A percentile compares a stretch with the other conserved stretches of the same genome.
These are phyloP conservation scores for Vipera latastei DNA, from an alignment of 2,797 vertebrate species.

Conservation along the genomic window DNA sequence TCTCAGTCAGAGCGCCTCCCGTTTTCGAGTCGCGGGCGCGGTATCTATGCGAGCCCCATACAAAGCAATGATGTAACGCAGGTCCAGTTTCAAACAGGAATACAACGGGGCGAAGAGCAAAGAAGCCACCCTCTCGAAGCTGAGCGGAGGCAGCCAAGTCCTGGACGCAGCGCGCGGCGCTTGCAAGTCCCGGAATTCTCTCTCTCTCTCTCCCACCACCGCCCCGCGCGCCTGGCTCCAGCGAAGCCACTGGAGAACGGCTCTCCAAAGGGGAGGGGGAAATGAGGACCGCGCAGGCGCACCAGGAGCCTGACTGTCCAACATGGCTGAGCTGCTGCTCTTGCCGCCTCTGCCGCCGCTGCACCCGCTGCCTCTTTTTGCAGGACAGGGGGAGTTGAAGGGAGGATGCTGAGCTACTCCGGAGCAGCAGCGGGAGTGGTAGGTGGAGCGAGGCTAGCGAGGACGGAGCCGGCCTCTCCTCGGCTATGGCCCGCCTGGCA, in stretches of 20 bases:
- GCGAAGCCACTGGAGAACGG: slow-evolving; percentile 25
- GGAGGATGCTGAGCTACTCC: slow-evolving; percentile 92
- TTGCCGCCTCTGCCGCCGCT: slow-evolving; percentile 53
- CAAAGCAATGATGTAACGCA: not conserved
- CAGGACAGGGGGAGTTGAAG: slow-evolving; percentile 42
- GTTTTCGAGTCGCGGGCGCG: not conserved
- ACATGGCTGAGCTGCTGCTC: slow-evolving; percentile 92
- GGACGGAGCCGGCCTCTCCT: slow-evolving; percentile 8
- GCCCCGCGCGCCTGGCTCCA: slow-evolving; percentile 41
- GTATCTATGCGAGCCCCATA: not conserved
- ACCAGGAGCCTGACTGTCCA: slow-evolving; percentile 83
- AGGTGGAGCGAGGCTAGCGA: slow-evolving; percentile 80
- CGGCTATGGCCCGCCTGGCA: slow-evolving; percentile 92
- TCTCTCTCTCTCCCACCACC: not conserved
- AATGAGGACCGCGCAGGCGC: slow-evolving; percentile 81
- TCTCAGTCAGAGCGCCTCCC: not conserved
- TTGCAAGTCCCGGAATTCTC: not conserved
- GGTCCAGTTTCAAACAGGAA: not conserved
- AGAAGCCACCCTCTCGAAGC: not conserved
- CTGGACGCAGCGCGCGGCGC: not conserved
- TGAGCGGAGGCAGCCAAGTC: not conserved
- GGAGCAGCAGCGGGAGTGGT: slow-evolving; percentile 68
- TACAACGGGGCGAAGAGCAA: not conserved
- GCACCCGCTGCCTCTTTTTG: slow-evolving; percentile 35
- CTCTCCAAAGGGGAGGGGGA: slow-evolving; percentile 51